Evolutionary conservation across 2,113 vertebrate genomes (phyloP).

Genomic region (Protobothrops flavoviridis): DNA sequence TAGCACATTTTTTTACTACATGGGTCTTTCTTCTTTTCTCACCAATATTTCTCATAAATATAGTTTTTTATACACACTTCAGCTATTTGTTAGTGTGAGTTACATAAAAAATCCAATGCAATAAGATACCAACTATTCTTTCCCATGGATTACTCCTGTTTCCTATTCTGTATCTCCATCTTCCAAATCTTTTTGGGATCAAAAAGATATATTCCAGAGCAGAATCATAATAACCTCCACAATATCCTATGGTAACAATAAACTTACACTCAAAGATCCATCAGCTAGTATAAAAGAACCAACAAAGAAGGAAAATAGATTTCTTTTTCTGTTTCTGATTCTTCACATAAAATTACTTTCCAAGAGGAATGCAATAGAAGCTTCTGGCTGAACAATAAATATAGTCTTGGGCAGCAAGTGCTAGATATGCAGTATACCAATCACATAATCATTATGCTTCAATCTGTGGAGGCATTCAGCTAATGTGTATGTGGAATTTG

Average conservation of each 20-base stretch:
- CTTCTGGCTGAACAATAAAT: conserved; percentile 22
- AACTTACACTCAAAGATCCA: background rate
- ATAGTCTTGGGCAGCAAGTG: background rate
- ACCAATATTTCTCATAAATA: background rate
- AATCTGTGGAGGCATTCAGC: background rate
- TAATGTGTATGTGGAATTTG: background rate
- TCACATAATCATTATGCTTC: background rate
- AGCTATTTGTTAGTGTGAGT: background rate
- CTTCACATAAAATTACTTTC: conserved; percentile 26
- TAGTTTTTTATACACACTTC: background rate
- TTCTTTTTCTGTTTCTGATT: background rate
- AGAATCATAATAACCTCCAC: background rate
- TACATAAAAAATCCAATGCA: background rate
- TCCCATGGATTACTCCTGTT: background rate
- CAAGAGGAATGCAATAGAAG: conserved; percentile 38
- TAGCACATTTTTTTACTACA: background rate
- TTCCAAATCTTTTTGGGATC: background rate
- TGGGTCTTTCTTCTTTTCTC: background rate
- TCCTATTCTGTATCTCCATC: background rate
- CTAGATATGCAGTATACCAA: background rate
- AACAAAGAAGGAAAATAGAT: background rate
- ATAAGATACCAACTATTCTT: background rate
- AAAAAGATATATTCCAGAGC: background rate
- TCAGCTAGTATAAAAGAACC: background rate
- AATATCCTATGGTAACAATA: background rate